These are phyloP conservation scores for Tridacna crocea DNA, from an alignment of 2,888 invertebrate species.

Conservation along the genomic window DNA sequence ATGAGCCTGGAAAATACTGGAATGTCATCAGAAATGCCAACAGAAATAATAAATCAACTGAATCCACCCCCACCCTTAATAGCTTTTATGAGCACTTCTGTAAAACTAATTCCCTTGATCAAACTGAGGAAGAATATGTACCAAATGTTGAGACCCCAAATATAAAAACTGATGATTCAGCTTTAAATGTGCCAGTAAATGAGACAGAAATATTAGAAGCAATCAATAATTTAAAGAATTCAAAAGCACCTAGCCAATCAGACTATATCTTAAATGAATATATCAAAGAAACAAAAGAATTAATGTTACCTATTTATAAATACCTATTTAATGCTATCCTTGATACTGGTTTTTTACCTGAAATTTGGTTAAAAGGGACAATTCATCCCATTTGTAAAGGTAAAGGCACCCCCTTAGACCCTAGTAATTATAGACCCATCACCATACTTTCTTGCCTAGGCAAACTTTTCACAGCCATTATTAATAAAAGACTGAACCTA, in stretches of 20 bases:
- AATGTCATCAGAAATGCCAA: not conserved
- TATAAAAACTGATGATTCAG: not conserved
- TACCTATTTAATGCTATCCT: not conserved
- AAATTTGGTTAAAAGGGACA: not conserved
- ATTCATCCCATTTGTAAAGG: too few species aligned
- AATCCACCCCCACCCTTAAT: not conserved
- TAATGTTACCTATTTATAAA: not conserved
- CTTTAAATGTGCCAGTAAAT: not conserved
- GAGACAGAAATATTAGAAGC: not conserved
- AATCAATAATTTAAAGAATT: not conserved
- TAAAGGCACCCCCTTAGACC: too few species aligned
- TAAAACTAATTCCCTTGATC: too few species aligned
- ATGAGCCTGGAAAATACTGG: not conserved
- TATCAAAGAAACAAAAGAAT: not conserved
- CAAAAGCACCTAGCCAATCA: not conserved
- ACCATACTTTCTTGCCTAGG: too few species aligned
- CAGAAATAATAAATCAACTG: not conserved
- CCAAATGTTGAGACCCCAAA: not conserved
- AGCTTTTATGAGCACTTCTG: not conserved
- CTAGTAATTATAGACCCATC: too few species aligned
- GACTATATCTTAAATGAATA: not conserved
- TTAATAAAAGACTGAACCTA: constrained; percentile 27
- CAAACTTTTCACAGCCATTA: too few species aligned
- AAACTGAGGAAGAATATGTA: not conserved
- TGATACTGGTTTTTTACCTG: too few species aligned